Conservation (phyloP, 2,888 invertebrate genomes). For the Neoaliturus tenellus region DNA sequence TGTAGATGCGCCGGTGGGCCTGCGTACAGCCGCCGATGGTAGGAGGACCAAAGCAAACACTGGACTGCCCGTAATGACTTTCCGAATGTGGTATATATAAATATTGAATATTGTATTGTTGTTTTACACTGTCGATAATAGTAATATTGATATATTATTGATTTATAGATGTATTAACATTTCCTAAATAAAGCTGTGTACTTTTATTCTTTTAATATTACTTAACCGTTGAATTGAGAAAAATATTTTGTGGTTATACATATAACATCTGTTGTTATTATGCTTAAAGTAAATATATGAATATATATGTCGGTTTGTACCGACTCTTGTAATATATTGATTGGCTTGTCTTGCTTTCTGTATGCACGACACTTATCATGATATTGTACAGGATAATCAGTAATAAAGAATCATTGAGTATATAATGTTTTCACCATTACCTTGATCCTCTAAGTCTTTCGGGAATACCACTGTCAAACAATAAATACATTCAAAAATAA, state of each 20-base stretch:
- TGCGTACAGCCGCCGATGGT: background rate
- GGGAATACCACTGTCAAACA: too few relatives aligned
- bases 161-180: slow-evolving; percentile 56
- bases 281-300: slow-evolving; percentile 46
- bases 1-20: background rate
- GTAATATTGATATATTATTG: slow-evolving; percentile 52
- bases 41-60: slow-evolving; percentile 39
- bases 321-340: slow-evolving; percentile 50
- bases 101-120: slow-evolving; percentile 55
- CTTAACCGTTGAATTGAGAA: slow-evolving; percentile 51
- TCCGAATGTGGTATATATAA: slow-evolving; percentile 53
- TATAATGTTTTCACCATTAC: background rate
- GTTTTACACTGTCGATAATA: slow-evolving; percentile 57
- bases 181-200: slow-evolving; percentile 57
- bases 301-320: slow-evolving; percentile 1
- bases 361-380: slow-evolving; percentile 55
- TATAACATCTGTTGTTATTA: slow-evolving; percentile 54
- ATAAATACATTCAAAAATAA: too few relatives aligned
- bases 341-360: slow-evolving; percentile 56
- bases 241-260: slow-evolving; percentile 55
- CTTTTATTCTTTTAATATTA: slow-evolving; percentile 57
- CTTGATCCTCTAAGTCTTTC: too few relatives aligned
- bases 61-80: slow-evolving; percentile 48
- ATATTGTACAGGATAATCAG: slow-evolving; percentile 55
- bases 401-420: slow-evolving; percentile 49